These are phyloP conservation scores for Drosophila ercepeae DNA, from an alignment of 1,140 invertebrate species.

Conservation along the genomic window DNA sequence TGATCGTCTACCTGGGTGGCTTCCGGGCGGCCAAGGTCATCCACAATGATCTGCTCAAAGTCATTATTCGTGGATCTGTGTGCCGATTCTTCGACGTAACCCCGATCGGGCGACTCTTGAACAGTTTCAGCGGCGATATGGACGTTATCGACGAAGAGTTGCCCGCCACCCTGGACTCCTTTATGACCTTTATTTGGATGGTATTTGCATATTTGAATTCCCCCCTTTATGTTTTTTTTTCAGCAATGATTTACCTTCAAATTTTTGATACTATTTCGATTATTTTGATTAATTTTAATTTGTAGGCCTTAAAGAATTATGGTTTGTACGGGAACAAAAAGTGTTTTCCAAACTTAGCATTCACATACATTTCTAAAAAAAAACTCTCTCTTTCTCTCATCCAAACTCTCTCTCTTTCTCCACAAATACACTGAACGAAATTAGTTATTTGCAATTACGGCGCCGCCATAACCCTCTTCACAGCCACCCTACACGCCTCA, in stretches of 20 bases:
- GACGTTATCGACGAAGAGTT: slow-evolving; percentile 91
- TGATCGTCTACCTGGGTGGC: slow-evolving; percentile 88
- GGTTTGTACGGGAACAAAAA: slow-evolving; percentile 67
- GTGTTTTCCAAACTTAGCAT: slow-evolving; percentile 17
- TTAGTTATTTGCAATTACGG: slow-evolving; percentile 83
- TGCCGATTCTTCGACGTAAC: slow-evolving; percentile 94
- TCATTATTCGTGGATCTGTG: slow-evolving; percentile 89
- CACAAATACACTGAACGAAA: slow-evolving; percentile 7
- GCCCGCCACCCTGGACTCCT: slow-evolving; percentile 88
- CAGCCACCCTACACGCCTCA: slow-evolving; percentile 87
- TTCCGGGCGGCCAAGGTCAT: slow-evolving; percentile 89
- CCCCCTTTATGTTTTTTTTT: slow-evolving; percentile 84
- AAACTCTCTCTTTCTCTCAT: slow-evolving; percentile 24
- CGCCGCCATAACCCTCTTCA: slow-evolving; percentile 85
- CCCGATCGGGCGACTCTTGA: slow-evolving; percentile 92
- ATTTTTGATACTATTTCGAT: slow-evolving; percentile 14
- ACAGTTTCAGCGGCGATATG: slow-evolving; percentile 94
- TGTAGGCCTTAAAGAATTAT: slow-evolving; percentile 60
- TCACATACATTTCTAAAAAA: slow-evolving; percentile 24
- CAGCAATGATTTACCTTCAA: slow-evolving; percentile 74
- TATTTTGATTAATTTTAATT: slow-evolving; percentile 45
- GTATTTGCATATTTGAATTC: slow-evolving; percentile 84
- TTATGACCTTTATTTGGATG: slow-evolving; percentile 89
- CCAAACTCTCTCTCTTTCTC: slow-evolving; percentile 19
- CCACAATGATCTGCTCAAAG: slow-evolving; percentile 87